Evolutionary conservation across 2,113 vertebrate species (phyloP), one percentile per base, ranked within the genome.

Genomic region (Tyrannus savana): DNA sequence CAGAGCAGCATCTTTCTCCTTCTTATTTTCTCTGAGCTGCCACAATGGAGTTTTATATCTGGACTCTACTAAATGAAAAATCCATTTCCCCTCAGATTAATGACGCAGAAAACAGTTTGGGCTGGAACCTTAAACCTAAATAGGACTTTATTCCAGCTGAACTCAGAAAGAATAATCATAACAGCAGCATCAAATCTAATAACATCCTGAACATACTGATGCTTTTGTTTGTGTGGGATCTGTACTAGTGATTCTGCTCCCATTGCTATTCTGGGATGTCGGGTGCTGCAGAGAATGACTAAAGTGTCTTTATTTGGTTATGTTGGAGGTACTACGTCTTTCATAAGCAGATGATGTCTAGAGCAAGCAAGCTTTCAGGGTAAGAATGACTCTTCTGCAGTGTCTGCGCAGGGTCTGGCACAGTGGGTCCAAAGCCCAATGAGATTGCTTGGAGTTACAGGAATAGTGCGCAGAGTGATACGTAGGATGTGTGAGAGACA

Each of bases 21-120:
- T 73, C 60, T 95, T 55, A 67, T 81, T 90, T 94, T 77, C 59
- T 74, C 42, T 77, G 68, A 86, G 58, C 58, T 89, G 49, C 25
- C 76, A 71, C 56, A 77, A 59, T 62, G 74, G 37, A 39, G 42
- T 80, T 95, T 92, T 77, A 76, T 91, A 68, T 84, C 63, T 74
- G 60, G 50, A 85, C 47, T 76, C 35, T 71, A 37, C 46, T 73
- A 94, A 97, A 93, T 78, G 42, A 90, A 97, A 96, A 95, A 92
- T 84, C 60, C 42, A 90, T 89, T 95, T 96, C 31, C 25, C n/a
- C 59, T 74, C 2, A 3, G 46, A 95, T 93, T 94, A 85, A 94
- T 91, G 86, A 76, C 63, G 91, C 39, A 76, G 62, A 94, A 94
- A 84, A 84, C 64, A 86, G n/a, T 95, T 89, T 39, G 28, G 75